These are phyloP conservation scores for Conomelus anceps DNA, from an alignment of 2,888 invertebrate species.

Conservation along the genomic window DNA sequence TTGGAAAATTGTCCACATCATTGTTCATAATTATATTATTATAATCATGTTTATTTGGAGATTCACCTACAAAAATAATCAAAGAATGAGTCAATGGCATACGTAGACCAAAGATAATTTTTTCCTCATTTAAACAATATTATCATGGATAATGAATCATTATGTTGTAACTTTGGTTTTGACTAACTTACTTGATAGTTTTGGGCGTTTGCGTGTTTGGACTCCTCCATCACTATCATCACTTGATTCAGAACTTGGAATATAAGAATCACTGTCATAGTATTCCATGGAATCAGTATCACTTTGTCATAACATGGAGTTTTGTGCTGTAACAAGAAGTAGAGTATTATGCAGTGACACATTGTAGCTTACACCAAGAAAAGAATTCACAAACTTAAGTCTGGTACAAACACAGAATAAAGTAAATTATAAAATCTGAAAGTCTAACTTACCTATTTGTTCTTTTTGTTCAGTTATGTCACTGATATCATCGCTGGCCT, in stretches of 20 bases:
- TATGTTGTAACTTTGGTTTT: neutral
- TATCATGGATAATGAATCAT: neutral
- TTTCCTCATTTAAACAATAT: neutral
- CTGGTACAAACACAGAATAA: neutral
- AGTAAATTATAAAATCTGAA: neutral
- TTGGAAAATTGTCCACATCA: neutral
- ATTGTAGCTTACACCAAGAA: neutral
- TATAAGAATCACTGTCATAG: neutral
- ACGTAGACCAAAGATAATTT: neutral
- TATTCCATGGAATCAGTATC: neutral
- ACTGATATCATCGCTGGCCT: neutral
- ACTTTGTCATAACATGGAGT: neutral
- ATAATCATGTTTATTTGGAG: neutral
- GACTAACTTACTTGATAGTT: neutral
- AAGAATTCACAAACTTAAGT: neutral
- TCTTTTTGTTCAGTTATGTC: neutral
- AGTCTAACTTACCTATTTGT: neutral
- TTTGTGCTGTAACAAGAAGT: neutral
- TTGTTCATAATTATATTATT: neutral
- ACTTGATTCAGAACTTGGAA: neutral
- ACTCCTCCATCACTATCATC: neutral
- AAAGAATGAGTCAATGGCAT: no score
- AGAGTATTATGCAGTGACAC: neutral
- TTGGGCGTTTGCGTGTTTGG: neutral
- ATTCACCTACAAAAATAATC: neutral